Percentiles rank a stretch among this genome's conserved stretches.
Evolutionary conservation across 2,888 invertebrate genomes (phyloP).

Genomic region (Coremacera marginata): DNA sequence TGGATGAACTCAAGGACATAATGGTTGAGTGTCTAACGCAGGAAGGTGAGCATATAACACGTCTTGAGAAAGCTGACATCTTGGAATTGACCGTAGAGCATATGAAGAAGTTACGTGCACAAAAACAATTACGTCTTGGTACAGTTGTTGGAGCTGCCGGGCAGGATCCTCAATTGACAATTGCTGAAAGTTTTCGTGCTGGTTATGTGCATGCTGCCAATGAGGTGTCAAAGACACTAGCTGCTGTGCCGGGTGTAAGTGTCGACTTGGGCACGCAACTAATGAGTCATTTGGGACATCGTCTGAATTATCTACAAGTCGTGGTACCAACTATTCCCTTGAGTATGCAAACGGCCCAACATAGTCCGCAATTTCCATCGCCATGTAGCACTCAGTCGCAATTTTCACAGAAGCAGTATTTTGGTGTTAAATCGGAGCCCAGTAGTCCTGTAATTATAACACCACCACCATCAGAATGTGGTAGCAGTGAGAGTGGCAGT

Average conservation of each 20-base stretch:
- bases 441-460: slow-evolving; percentile 59
- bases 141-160: slow-evolving; percentile 45
- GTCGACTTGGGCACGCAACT: slow-evolving; percentile 88
- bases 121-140: slow-evolving; percentile 75
- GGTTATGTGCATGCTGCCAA: slow-evolving; percentile 92
- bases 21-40: slow-evolving; percentile 80
- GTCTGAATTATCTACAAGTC: slow-evolving; percentile 75
- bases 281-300: slow-evolving; percentile 91
- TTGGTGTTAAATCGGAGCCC: slow-evolving; percentile 35
- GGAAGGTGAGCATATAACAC: slow-evolving; percentile 91
- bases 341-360: slow-evolving; percentile 16
- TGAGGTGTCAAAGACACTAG: slow-evolving; percentile 88
- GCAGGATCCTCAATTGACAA: slow-evolving; percentile 63
- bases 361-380: slow-evolving; percentile 32
- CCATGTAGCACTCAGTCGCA: slow-evolving; percentile 40
- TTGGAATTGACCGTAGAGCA: slow-evolving; percentile 90
- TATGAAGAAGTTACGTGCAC: slow-evolving; percentile 82
- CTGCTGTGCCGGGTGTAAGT: slow-evolving; percentile 88
- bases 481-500: slow-evolving; percentile 65
- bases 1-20: slow-evolving; percentile 90
- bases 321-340: slow-evolving; percentile 62
- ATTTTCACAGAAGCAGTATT: slow-evolving; percentile 32
- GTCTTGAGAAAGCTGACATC: slow-evolving; percentile 91
- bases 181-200: slow-evolving; percentile 84
- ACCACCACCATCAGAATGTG: slow-evolving; percentile 68